Conservation (phyloP, 1,140 invertebrate species). For the Plutomurus gul region DNA sequence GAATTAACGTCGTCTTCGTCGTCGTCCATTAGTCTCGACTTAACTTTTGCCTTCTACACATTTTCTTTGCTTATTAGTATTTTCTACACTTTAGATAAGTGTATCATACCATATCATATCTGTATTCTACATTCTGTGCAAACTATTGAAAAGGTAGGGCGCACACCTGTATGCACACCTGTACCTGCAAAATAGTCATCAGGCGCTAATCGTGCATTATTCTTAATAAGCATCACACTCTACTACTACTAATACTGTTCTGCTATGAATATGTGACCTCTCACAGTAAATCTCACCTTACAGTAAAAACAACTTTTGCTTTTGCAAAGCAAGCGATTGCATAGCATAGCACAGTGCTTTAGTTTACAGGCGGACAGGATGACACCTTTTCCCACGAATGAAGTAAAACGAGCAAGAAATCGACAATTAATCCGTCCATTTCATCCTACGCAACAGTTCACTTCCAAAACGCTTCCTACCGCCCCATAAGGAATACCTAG, state of each 20-base stretch:
- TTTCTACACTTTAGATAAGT: constrained; percentile 28
- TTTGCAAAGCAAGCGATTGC: constrained; percentile 8
- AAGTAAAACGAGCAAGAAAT: neutral
- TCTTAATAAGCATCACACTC: too few relatives aligned
- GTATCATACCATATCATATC: neutral
- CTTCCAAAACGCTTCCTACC: neutral
- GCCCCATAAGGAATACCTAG: neutral
- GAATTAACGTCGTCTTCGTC: constrained; percentile 7
- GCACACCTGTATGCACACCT: too few relatives aligned
- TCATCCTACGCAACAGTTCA: neutral
- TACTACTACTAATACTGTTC: too few relatives aligned
- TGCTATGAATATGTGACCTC: neutral
- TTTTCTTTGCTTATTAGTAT: neutral
- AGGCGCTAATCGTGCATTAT: too few relatives aligned
- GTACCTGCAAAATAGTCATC: too few relatives aligned
- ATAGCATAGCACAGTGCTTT: constrained; percentile 22
- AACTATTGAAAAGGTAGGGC: too few relatives aligned
- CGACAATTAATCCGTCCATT: neutral
- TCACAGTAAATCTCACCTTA: constrained; percentile 10
- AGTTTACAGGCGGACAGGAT: constrained; percentile 22
- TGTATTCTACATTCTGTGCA: too few relatives aligned
- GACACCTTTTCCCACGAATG: constrained; percentile 16
- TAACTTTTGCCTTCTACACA: neutral
- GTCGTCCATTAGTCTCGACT: constrained; percentile 5
- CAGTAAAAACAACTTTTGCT: constrained; percentile 10